These are phyloP conservation scores for Ceyx melanurus DNA, from an alignment of 2,113 vertebrate species.

Conservation along the genomic window DNA sequence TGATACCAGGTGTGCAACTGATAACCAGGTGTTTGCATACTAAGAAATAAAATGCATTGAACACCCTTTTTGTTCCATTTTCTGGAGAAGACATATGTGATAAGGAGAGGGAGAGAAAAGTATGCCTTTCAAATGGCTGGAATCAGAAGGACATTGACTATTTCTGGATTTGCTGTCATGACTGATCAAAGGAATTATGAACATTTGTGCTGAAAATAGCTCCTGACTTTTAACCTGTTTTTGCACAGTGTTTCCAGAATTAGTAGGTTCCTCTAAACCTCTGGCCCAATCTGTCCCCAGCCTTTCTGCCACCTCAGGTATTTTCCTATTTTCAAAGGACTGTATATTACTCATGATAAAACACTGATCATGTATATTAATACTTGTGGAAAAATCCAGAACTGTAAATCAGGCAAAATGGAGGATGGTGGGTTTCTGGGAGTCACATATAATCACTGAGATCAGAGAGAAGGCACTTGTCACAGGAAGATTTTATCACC, in stretches of 20 bases:
- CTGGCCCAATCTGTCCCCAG: background rate
- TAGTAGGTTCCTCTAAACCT: background rate
- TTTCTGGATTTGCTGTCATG: background rate
- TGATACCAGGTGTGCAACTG: background rate
- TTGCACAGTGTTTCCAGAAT: background rate
- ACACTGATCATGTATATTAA: background rate
- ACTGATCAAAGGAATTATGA: background rate
- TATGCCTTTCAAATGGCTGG: background rate
- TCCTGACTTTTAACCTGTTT: background rate
- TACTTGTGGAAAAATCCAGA: background rate
- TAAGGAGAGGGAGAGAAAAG: background rate
- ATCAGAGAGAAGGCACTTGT: background rate
- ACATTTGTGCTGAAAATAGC: background rate
- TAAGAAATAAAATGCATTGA: background rate
- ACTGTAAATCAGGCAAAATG: background rate
- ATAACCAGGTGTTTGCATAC: background rate
- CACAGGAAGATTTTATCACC: background rate
- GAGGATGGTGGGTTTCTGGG: background rate
- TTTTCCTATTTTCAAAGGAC: background rate
- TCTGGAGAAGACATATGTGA: background rate
- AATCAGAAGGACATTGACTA: background rate
- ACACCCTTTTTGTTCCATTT: background rate
- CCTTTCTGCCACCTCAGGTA: background rate
- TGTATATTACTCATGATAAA: background rate
- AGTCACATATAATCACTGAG: background rate